Base-by-base conservation (phyloP, 1,140 invertebrate species). In the Spodoptera frugiperda region DNA sequence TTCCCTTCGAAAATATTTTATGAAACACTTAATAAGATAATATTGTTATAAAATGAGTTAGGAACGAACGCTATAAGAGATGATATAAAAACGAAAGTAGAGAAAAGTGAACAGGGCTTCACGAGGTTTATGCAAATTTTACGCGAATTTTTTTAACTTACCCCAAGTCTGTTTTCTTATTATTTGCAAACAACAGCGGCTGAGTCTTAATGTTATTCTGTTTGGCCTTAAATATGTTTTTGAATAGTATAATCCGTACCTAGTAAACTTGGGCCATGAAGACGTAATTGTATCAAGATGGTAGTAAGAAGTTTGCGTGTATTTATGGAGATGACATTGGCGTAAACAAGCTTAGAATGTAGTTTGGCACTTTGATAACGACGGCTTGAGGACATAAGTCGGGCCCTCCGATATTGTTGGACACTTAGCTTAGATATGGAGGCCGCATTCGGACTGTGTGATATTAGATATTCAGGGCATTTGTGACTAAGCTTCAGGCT, bases 121-220 rank as follows among this genome's bases (percentile, higher is more conserved):
- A 78, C 73, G 81, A 85, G 87, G 84, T 89, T 92, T 93, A 93
- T 91, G 91, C 81, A 89, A 93, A 93, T 93, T 89, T 90, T 78
- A 88, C 83, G 87, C 81, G 79, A 86, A 85, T 80, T 89, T 88
- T 91, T 91, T 88, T 84, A 88, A 90, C 82, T 91, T 88, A 76
- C 82, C 33, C 33, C 80, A 76, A 87, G 79, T 84, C 82, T 90
- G 82, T 85, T 86, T 88, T 89, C 82, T 90, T 91, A 86, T 90
- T 91, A 90, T 90, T 90, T 90, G 82, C 81, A 87, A 93, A 91
- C 88, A 91, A 87, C 85, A 78, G 80, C 73, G 70, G 77, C 55
- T 67, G 59, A 68, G 55, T 75, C 73, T 73, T 76, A 76, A 77
- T 54, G 73, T 82, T 80, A 81, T 83, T 78, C 80, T 78, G 75